A percentile compares a stretch with the other conserved stretches of the same genome.
phyloP scores from a whole-genome alignment of 2,797 vertebrate genomes.

The Anguilla marmorata region DNA sequence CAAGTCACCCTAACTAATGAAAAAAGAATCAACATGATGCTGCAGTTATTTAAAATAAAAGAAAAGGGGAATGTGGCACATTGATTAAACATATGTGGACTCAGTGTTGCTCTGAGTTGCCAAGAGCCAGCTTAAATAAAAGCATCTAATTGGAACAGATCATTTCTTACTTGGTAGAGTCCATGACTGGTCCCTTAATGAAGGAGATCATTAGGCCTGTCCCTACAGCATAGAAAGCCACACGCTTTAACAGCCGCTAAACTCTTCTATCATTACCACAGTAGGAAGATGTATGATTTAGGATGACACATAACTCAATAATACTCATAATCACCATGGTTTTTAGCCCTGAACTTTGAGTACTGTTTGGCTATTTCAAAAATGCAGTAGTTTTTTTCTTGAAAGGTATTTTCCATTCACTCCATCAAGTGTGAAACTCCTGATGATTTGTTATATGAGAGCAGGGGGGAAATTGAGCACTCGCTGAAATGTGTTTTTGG shows the following conservation, averaged over 20 bases:
- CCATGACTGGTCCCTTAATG: constrained; percentile 8
- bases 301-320: not conserved
- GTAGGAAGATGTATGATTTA: not conserved
- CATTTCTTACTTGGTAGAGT: not conserved
- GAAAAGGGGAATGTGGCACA: not conserved
- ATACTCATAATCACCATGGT: not conserved
- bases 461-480: not conserved
- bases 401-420: not conserved
- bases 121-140: not conserved
- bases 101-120: not conserved
- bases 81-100: not conserved
- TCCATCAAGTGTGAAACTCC: not conserved
- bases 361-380: not conserved
- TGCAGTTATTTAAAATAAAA: not conserved
- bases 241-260: not conserved
- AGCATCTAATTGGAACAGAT: not conserved
- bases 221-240: not conserved
- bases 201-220: not conserved
- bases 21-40: not conserved
- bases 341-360: not conserved
- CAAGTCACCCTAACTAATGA: not conserved
- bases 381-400: not conserved
- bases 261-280: not conserved
- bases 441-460: not conserved
- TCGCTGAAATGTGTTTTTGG: not conserved